phyloP scores from a whole-genome alignment of 2,797 vertebrate species.

The Oreochromis grahami region DNA sequence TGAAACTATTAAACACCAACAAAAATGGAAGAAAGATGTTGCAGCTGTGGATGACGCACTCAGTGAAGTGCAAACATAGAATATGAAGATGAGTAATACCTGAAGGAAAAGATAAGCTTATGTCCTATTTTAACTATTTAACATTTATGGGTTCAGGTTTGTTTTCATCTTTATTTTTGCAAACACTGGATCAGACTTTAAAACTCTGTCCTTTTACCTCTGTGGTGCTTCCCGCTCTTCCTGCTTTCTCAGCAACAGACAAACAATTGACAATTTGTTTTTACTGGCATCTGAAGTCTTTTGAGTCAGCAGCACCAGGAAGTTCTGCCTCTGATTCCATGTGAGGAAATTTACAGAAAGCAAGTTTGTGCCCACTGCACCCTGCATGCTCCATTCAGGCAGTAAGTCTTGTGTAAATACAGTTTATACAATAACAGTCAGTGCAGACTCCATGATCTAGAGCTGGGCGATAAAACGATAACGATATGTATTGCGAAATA shows the following conservation, averaged over 20 bases:
- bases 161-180: background rate
- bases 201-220: background rate
- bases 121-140: background rate
- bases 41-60: background rate
- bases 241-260: background rate
- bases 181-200: background rate
- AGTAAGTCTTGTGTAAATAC: background rate
- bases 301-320: background rate
- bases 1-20: background rate
- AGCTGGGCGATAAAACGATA: no score
- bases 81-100: background rate
- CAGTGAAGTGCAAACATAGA: background rate
- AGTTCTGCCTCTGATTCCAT: background rate
- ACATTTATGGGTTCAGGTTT: background rate
- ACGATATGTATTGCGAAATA: no score
- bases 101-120: background rate
- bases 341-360: background rate
- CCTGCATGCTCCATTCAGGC: fast-evolving
- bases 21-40: background rate
- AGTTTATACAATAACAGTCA: background rate
- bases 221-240: background rate
- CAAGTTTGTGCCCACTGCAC: background rate
- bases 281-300: background rate
- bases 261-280: no score
- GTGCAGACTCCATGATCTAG: background rate